phyloP scores from a whole-genome alignment of 64 coral and sea anemone species.

The Porites australiensis region DNA sequence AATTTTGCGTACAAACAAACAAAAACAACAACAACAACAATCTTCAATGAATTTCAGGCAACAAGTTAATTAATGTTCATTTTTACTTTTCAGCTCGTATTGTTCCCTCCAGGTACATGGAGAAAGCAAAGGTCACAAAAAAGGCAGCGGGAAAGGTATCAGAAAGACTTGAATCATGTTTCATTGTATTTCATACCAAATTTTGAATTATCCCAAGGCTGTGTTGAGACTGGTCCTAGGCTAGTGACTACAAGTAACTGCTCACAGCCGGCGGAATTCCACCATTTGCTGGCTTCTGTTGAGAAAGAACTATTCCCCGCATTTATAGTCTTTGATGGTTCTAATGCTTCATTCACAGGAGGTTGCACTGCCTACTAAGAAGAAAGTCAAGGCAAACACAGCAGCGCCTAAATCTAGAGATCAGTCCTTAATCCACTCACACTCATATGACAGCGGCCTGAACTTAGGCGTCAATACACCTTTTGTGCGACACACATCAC shows the following conservation, averaged over 20 bases:
- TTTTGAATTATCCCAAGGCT: too few relatives aligned
- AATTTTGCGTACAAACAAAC: too few relatives aligned
- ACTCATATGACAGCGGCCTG: conserved; percentile 10
- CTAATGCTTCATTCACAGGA: not conserved
- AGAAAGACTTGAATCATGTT: too few relatives aligned
- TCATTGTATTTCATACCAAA: too few relatives aligned
- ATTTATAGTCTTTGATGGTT: too few relatives aligned
- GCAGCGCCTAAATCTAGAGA: conserved; percentile 28
- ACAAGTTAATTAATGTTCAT: not conserved
- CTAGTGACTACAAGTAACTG: too few relatives aligned
- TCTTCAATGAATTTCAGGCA: not conserved
- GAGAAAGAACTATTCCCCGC: too few relatives aligned
- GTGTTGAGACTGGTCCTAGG: too few relatives aligned
- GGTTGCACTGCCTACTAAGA: not conserved
- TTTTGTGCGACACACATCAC: conserved; percentile 42
- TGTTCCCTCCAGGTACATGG: conserved; percentile 89
- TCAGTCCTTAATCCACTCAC: not conserved
- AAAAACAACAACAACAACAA: too few relatives aligned
- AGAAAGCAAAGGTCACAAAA: conserved; percentile 24
- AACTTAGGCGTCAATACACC: conserved; percentile 36
- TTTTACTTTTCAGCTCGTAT: conserved; percentile 52
- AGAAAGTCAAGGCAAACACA: conserved; percentile 21
- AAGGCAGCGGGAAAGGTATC: conserved; percentile 7
- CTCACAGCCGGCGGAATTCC: too few relatives aligned
- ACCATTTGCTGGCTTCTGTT: too few relatives aligned